These are phyloP conservation scores for Pao palembangensis DNA, from an alignment of 2,113 vertebrate genomes.

Conservation along the genomic window DNA sequence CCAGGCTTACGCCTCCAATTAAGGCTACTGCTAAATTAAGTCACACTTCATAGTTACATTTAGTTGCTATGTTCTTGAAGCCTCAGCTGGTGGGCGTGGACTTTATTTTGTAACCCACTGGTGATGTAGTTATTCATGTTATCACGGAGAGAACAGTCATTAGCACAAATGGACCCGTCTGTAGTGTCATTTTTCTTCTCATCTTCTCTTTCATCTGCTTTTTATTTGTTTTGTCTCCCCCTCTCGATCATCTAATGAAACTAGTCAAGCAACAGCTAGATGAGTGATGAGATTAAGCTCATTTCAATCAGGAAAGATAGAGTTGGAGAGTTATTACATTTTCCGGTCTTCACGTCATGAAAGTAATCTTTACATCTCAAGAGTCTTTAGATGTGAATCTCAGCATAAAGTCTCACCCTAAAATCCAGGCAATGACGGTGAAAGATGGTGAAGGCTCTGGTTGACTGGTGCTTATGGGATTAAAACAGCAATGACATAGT, in stretches of 20 bases:
- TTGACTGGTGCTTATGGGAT: too few relatives aligned
- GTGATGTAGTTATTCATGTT: conserved; percentile 53
- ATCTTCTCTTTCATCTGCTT: conserved; percentile 43
- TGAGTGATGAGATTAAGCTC: too few relatives aligned
- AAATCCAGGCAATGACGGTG: too few relatives aligned
- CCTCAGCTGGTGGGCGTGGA: conserved; percentile 42
- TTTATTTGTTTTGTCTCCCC: conserved; percentile 36
- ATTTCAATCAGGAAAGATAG: too few relatives aligned
- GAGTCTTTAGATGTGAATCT: too few relatives aligned
- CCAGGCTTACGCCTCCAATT: conserved; percentile 49
- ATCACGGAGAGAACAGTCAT: conserved; percentile 56
- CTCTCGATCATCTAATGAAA: background rate
- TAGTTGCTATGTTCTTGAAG: conserved; percentile 39
- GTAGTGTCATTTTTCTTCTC: conserved; percentile 44
- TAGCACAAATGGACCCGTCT: conserved; percentile 42
- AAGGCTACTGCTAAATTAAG: conserved; percentile 53
- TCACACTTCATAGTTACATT: conserved; percentile 45
- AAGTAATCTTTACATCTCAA: too few relatives aligned
- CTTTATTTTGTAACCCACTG: conserved; percentile 43
- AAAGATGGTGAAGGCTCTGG: too few relatives aligned
- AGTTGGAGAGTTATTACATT: too few relatives aligned
- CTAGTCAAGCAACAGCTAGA: background rate
- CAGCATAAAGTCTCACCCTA: too few relatives aligned
- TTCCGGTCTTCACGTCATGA: too few relatives aligned
- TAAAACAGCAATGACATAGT: too few relatives aligned